Percentiles rank a stretch among this genome's conserved stretches.
phyloP scores from a whole-genome alignment of 2,888 invertebrate species.

The Agrotis clavis region DNA sequence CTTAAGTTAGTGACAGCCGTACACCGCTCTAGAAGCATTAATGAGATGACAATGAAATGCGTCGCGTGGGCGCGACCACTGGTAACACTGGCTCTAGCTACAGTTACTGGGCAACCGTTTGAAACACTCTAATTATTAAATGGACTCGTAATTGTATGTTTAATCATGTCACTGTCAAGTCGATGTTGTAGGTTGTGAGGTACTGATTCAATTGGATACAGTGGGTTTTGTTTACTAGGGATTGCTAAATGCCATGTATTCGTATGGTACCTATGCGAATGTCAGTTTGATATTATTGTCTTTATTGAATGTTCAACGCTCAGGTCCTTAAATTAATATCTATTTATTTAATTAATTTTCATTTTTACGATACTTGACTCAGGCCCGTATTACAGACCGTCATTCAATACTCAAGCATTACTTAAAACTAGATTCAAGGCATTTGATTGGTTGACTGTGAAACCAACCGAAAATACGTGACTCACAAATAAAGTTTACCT shows the following conservation, averaged over 20 bases:
- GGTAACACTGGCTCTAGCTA: background rate
- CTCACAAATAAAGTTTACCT: too few species aligned
- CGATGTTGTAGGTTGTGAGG: background rate
- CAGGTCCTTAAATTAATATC: background rate
- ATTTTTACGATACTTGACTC: too few species aligned
- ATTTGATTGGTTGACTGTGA: too few species aligned
- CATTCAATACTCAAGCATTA: too few species aligned
- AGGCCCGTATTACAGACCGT: too few species aligned
- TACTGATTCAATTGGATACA: too few species aligned
- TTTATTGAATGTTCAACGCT: background rate
- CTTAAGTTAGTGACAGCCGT: conserved; percentile 43
- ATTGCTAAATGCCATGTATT: background rate
- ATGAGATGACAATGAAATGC: conserved; percentile 63
- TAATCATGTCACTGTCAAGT: conserved; percentile 34
- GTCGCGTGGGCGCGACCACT: conserved; percentile 45
- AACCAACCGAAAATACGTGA: too few species aligned
- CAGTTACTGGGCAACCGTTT: conserved; percentile 22
- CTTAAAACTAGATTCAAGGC: too few species aligned
- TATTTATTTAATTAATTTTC: too few species aligned
- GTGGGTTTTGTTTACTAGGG: background rate
- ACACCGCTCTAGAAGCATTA: conserved; percentile 57
- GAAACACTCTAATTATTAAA: conserved; percentile 46
- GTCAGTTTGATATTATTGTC: too few species aligned
- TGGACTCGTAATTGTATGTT: conserved; percentile 40
- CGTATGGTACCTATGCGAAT: background rate